These are phyloP conservation scores for Sylvia borin DNA, from an alignment of 2,797 vertebrate species.

Conservation along the genomic window DNA sequence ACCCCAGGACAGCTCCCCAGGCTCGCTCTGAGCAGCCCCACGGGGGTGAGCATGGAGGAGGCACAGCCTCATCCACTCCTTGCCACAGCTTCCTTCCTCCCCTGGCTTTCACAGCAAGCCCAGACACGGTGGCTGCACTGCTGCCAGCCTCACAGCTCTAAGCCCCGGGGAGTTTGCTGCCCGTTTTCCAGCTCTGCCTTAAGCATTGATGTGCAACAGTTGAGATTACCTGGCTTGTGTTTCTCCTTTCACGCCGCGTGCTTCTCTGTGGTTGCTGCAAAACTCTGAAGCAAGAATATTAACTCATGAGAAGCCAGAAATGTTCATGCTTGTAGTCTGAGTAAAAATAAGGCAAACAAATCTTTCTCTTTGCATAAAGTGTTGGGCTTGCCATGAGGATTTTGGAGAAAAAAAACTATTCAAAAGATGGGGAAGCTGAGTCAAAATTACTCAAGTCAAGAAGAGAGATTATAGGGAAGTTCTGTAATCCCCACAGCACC, in stretches of 20 bases:
- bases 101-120: background rate
- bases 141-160: background rate
- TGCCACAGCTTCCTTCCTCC: background rate
- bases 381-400: fast-evolving
- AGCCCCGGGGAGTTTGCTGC: fast-evolving
- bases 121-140: fast-evolving
- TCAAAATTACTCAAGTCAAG: background rate
- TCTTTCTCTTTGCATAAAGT: background rate
- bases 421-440: background rate
- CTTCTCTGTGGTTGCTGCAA: background rate
- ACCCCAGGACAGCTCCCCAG: fast-evolving
- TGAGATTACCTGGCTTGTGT: background rate
- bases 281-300: background rate
- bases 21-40: fast-evolving
- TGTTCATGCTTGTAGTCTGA: background rate
- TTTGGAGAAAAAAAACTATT: background rate
- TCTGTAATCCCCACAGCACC: background rate
- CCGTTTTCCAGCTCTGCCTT: background rate
- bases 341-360: background rate
- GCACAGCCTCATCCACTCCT: background rate
- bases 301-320: background rate
- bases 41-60: background rate
- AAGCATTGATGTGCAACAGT: fast-evolving
- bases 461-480: background rate
- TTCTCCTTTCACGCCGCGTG: fast-evolving